A percentile compares a stretch with the other conserved stretches of the same genome.
These are phyloP conservation scores for Micrasema longulum DNA, from an alignment of 1,140 invertebrate genomes.

Conservation along the genomic window DNA sequence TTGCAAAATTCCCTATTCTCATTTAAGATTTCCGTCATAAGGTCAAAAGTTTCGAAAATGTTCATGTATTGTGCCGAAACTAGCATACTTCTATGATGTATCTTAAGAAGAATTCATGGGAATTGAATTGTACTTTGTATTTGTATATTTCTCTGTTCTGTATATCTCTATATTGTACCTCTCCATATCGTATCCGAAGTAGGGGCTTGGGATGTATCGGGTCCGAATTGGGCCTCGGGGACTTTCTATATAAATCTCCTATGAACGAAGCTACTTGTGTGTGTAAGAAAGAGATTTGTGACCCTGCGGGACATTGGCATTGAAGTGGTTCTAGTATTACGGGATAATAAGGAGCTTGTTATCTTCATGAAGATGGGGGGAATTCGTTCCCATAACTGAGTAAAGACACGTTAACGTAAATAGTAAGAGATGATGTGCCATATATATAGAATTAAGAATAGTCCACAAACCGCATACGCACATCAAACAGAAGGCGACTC, in stretches of 20 bases:
- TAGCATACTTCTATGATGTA: constrained; percentile 13
- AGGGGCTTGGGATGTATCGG: neutral
- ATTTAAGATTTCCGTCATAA: constrained; percentile 5
- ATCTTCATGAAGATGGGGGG: too few species aligned
- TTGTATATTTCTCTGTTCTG: too few species aligned
- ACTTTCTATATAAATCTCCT: neutral
- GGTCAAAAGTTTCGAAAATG: constrained; percentile 6
- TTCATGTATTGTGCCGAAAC: constrained; percentile 19
- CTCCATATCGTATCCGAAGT: neutral
- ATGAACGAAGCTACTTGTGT: too few species aligned
- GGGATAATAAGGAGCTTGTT: constrained; percentile 23
- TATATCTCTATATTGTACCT: too few species aligned
- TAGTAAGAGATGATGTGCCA: too few species aligned
- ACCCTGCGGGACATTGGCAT: neutral
- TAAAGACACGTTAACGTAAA: too few species aligned
- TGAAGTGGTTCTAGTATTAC: neutral
- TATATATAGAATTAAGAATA: too few species aligned
- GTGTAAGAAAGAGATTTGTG: constrained; percentile 13
- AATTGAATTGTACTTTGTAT: too few species aligned
- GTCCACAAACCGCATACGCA: too few species aligned
- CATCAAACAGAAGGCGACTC: too few species aligned
- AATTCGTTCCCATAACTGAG: too few species aligned
- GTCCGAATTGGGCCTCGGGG: constrained; percentile 11
- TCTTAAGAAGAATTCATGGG: constrained; percentile 13
- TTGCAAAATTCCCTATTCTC: neutral